Conservation (phyloP, 2,797 vertebrate species). For the Ara ararauna region DNA sequence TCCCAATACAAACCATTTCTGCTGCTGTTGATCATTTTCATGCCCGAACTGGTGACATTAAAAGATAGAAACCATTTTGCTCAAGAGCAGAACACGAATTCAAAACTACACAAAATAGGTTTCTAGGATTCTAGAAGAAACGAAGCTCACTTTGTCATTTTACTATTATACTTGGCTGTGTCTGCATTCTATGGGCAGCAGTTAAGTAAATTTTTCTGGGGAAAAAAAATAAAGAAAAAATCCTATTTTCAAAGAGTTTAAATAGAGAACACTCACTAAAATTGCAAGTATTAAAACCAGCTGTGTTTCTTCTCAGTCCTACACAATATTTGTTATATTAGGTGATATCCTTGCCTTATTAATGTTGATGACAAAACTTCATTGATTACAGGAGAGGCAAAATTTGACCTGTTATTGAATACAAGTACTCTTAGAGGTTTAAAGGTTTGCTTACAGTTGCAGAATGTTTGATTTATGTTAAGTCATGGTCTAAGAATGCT, state of each 20-base stretch:
- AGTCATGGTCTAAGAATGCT: neutral
- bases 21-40: neutral
- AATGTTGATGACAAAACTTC: neutral
- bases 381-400: neutral
- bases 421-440: neutral
- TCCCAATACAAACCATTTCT: neutral
- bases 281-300: neutral
- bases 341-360: neutral
- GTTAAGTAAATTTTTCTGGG: neutral
- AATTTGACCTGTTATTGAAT: neutral
- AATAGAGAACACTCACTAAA: neutral
- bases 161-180: neutral
- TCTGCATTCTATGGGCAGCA: neutral
- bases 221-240: accelerated
- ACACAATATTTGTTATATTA: neutral
- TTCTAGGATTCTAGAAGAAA: neutral
- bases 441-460: neutral
- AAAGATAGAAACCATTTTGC: neutral
- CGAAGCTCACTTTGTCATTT: neutral
- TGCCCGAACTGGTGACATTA: neutral
- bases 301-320: neutral
- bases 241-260: neutral
- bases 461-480: neutral
- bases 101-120: neutral
- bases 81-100: neutral